These are phyloP conservation scores for Spermophilus dauricus DNA, from an alignment of 2,113 vertebrate species.

Conservation along the genomic window DNA sequence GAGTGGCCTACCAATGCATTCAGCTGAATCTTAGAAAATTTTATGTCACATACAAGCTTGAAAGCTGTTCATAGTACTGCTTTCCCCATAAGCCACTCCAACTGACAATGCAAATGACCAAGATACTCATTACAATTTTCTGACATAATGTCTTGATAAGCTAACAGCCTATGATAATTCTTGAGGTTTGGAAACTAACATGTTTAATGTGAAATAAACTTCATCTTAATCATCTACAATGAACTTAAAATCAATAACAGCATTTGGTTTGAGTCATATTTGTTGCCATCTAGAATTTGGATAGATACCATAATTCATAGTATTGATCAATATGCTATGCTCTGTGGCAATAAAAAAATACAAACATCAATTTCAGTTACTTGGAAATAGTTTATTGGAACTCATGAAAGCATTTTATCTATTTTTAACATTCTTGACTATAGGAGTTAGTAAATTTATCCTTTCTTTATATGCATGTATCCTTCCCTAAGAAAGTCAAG, in stretches of 20 bases:
- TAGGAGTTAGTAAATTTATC: background rate
- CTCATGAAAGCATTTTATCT: background rate
- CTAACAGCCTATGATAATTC: background rate
- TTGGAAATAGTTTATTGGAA: conserved; percentile 47
- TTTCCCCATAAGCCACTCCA: background rate
- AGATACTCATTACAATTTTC: background rate
- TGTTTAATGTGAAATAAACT: background rate
- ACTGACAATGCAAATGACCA: background rate
- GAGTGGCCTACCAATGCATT: background rate
- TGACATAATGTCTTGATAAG: background rate
- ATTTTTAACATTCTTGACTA: background rate
- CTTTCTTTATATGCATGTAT: background rate
- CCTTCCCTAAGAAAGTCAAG: conserved; percentile 18
- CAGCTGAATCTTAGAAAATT: background rate
- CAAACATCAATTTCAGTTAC: background rate
- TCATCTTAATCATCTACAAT: background rate
- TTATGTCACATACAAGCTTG: background rate
- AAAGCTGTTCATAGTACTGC: background rate
- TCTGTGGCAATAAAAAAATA: background rate
- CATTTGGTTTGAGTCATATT: conserved; percentile 35
- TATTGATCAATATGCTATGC: background rate
- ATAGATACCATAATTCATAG: background rate
- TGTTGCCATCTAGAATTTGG: conserved; percentile 33
- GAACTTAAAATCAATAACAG: background rate
- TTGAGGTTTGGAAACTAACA: background rate